Conservation (phyloP, 1,140 invertebrate species). For the Steinernema feltiae region DNA sequence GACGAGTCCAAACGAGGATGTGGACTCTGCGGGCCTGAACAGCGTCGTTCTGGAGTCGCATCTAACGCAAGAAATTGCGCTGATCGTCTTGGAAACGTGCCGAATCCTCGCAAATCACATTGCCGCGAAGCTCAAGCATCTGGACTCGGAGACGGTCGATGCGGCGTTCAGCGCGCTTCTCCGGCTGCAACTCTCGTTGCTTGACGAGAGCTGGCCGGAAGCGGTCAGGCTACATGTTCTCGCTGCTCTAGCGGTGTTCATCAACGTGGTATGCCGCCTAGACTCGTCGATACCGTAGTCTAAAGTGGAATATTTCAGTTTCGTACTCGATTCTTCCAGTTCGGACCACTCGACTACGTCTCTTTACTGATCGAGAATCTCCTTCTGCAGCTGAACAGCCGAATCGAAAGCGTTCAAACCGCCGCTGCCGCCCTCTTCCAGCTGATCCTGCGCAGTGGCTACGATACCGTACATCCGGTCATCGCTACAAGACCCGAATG, state of each 20-base stretch:
- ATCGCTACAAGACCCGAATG: not conserved
- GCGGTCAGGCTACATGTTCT: constrained; percentile 80
- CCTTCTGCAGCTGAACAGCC: constrained; percentile 47
- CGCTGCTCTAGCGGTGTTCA: constrained; percentile 77
- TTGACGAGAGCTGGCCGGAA: constrained; percentile 83
- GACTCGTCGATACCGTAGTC: constrained; percentile 66
- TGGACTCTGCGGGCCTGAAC: not conserved
- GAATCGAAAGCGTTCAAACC: constrained; percentile 45
- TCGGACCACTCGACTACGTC: constrained; percentile 44
- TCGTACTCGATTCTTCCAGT: constrained; percentile 43
- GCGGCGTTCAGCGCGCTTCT: constrained; percentile 72
- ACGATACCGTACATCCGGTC: constrained; percentile 32
- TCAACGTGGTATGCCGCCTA: constrained; percentile 74
- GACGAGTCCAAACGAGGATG: not conserved
- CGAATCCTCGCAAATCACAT: constrained; percentile 78
- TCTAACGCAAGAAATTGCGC: constrained; percentile 79
- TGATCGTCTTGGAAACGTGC: constrained; percentile 76
- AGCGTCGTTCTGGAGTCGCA: constrained; percentile 67
- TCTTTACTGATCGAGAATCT: constrained; percentile 47
- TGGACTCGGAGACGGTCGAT: constrained; percentile 62
- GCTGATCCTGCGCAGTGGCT: constrained; percentile 49
- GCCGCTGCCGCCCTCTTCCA: constrained; percentile 53
- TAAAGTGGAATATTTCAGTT: constrained; percentile 56
- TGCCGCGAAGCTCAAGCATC: constrained; percentile 57
- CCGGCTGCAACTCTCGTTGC: constrained; percentile 74